Evolutionary conservation across 2,797 vertebrate species (phyloP), one percentile per base, ranked within the genome.

Genomic region (Acridotheres tristis): DNA sequence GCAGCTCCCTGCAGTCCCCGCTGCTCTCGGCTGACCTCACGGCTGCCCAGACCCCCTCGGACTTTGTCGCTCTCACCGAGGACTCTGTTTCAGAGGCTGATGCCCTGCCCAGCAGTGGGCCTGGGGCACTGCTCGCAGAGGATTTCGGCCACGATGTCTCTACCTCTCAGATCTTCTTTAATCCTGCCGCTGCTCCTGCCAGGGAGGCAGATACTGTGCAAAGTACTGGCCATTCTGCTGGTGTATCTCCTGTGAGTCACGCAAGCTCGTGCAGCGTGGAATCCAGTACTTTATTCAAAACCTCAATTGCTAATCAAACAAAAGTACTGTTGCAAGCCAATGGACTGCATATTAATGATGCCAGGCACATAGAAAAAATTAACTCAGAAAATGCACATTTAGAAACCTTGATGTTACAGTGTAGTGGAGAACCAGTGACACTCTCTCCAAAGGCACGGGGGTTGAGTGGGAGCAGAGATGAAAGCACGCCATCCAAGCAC

Each of bases 51-150:
- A 99, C 99, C 2, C 99, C 99, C 8, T 99, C 99, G 0, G 99
- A 99, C 93, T 99, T 99, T 21, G 94, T 99, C 8, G 98, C 98
- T 4, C 97, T 99, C 86, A 99, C 99, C 0, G 99, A 99, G 93
- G 99, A 99, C 96, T 99, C 99, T 4, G 98, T 98, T 45, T 99
- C 99, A 0, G 99, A 99, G 96, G 98, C 96, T 48, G 99, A 99
- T 14, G 98, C 96, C 16, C 96, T 99, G 90, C 98, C 98, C n/a
- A 97, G 97, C 85, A 98, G 97, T 17, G 98, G 98, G 93, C 98
- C 98, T 21, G 92, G 97, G 42, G 93, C 71, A 7, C 97, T 96
- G 29, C 97, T 98, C 16, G 34, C 91, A 22, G 97, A 99, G 83
- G 98, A 96, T 94, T 95, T 97, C 96, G 97, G 94, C 67, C 96